phyloP scores from a whole-genome alignment of 2,113 vertebrate species.

The Mustela lutreola region DNA sequence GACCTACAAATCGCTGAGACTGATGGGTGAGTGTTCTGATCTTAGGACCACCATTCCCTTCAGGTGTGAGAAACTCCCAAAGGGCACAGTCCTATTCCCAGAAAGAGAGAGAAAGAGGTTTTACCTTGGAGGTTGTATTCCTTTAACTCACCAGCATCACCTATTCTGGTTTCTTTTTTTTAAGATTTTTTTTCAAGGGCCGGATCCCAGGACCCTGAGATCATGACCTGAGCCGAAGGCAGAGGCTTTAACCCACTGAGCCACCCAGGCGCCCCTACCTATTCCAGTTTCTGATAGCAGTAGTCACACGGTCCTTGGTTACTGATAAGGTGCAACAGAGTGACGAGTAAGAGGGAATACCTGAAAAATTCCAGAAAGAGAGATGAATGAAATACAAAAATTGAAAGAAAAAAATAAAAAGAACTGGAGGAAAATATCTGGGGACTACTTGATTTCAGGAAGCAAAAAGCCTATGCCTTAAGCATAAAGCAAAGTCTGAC shows the following conservation, averaged over 20 bases:
- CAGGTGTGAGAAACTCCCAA: background rate
- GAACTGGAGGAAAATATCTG: background rate
- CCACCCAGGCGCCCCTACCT: background rate
- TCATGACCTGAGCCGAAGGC: no score
- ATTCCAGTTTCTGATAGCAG: background rate
- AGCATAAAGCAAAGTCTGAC: background rate
- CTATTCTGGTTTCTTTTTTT: background rate
- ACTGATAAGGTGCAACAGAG: background rate
- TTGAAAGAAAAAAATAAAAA: background rate
- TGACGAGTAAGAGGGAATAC: slow-evolving; percentile 27
- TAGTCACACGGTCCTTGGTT: background rate
- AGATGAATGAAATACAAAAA: background rate
- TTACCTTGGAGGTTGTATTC: background rate
- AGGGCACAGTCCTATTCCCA: background rate
- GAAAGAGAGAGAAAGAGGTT: background rate
- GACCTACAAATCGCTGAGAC: background rate
- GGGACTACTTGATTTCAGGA: background rate
- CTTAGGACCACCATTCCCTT: background rate
- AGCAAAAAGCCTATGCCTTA: background rate
- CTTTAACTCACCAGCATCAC: background rate
- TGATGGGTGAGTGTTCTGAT: background rate
- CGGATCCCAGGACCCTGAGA: no score
- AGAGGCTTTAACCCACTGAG: no score
- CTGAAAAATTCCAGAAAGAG: slow-evolving; percentile 45
- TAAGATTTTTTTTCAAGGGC: no score